Evolutionary conservation across 2,888 invertebrate species (phyloP).

Genomic region (Oxytorus armatus): DNA sequence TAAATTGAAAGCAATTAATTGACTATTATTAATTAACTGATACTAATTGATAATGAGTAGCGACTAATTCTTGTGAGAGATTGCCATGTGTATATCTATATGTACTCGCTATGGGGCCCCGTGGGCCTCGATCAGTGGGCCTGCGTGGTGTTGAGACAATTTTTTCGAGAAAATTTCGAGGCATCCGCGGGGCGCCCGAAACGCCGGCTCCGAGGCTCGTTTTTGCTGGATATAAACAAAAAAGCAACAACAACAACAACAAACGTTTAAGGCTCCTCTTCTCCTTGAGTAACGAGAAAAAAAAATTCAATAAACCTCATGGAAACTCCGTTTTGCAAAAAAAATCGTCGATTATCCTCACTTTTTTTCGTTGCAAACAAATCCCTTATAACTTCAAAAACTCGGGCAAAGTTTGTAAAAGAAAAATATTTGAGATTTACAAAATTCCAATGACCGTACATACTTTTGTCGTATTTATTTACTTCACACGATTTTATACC

Average conservation of each 20-base stretch:
- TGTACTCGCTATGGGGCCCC: slow-evolving; percentile 83
- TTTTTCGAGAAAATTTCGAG: slow-evolving; percentile 61
- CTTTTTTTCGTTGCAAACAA: background rate
- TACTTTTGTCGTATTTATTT: too few species aligned
- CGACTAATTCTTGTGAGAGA: slow-evolving; percentile 84
- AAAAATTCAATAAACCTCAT: background rate
- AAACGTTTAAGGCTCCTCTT: slow-evolving; percentile 28
- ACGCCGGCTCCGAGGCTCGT: slow-evolving; percentile 80
- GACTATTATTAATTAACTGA: slow-evolving; percentile 82
- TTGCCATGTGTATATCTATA: slow-evolving; percentile 84
- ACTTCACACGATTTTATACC: too few species aligned
- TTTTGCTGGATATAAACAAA: slow-evolving; percentile 41
- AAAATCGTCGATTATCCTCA: background rate
- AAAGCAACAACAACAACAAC: background rate
- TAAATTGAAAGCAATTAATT: slow-evolving; percentile 76
- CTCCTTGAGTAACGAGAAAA: slow-evolving; percentile 24
- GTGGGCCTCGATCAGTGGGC: slow-evolving; percentile 72
- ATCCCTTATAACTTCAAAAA: background rate
- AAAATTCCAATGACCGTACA: too few species aligned
- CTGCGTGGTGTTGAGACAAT: slow-evolving; percentile 65
- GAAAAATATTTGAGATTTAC: background rate
- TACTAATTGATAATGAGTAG: slow-evolving; percentile 83
- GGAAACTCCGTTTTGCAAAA: background rate
- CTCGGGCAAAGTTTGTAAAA: background rate
- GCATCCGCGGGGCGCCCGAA: slow-evolving; percentile 79